Base-by-base conservation (phyloP, 2,888 invertebrate genomes). In the Acrobasis consociella region DNA sequence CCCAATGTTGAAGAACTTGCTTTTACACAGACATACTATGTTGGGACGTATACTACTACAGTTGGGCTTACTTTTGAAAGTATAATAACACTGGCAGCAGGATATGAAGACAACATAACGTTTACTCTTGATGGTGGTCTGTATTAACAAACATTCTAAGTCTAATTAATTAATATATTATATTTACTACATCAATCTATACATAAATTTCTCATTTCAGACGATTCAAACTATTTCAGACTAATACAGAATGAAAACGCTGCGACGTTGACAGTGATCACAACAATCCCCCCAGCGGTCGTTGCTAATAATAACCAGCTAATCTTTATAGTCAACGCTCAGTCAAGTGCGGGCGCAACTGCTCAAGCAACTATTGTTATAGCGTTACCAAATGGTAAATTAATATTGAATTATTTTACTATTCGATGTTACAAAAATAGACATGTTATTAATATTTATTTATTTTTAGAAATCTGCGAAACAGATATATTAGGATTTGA, bases 41-140 rank as follows among this genome's bases (percentile, higher is more conserved):
- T 70, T n/a, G 46, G 46, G 2, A 46, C 46, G 13, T 46, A 46
- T 5, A 55, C 37, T 1, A 38, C 53, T 1, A 38, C 38, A 15
- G 37, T 9, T 77, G 76, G n/a, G 64, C 67, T 5, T 77, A 70
- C 62, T 65, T 67, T 76, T 38, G 62, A 64, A 0, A 63, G 65
- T 9, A 58, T 64, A 0, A 72, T 80, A 16, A 63, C 69, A 0
- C 60, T 79, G 7, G 22, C 64, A 0, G 50, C 69, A 42, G 78
- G 77, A 11, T 75, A 72, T 38, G 71, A 75, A 13, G 64, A 65
- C 13, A 66, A 58, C 15, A 77, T 81, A 1, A 59, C 53, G 11
- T 79, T 78, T 58, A 38, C 13, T 17, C 67, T 81, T 0, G 72
- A 73, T 62, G 81, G 79, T 70, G 79, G 81, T 55, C 5, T 9